These are phyloP conservation scores for Connochaetes taurinus DNA, from an alignment of 2,113 vertebrate species.

Conservation along the genomic window DNA sequence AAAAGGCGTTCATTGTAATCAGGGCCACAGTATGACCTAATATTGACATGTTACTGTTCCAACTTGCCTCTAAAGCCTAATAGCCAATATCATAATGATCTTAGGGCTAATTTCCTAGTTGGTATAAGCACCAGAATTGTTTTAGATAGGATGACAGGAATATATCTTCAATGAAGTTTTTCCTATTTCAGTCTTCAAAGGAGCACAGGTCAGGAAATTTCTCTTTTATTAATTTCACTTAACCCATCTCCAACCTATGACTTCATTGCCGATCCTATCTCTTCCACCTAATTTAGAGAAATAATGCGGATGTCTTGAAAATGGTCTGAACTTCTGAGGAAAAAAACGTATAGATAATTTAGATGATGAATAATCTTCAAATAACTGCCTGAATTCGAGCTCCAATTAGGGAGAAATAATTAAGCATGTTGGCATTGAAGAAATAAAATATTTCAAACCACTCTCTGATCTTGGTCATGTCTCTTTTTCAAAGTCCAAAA, in stretches of 20 bases:
- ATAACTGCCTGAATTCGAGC: conserved; percentile 42
- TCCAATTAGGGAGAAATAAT: conserved; percentile 52
- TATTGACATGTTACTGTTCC: neutral
- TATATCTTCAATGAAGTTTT: neutral
- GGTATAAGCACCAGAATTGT: neutral
- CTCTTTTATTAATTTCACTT: neutral
- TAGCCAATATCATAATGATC: neutral
- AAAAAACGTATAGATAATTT: conserved; percentile 29
- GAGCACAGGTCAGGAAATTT: neutral
- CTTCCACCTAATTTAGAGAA: conserved; percentile 1
- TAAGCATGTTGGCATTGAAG: conserved; percentile 30
- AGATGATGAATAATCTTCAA: conserved; percentile 40
- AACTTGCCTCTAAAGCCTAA: neutral
- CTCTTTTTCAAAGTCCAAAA: conserved; percentile 37
- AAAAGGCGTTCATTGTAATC: neutral
- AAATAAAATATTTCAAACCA: conserved; percentile 51
- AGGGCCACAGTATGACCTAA: neutral
- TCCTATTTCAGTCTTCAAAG: neutral
- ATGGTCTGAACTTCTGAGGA: conserved; percentile 34
- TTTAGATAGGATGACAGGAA: neutral
- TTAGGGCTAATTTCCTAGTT: neutral
- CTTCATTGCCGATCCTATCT: neutral
- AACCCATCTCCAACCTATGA: neutral
- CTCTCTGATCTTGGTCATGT: conserved; percentile 42
- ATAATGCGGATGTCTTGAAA: conserved; percentile 11